These are phyloP conservation scores for Fulmarus glacialis DNA, from an alignment of 2,113 vertebrate species.

Conservation along the genomic window DNA sequence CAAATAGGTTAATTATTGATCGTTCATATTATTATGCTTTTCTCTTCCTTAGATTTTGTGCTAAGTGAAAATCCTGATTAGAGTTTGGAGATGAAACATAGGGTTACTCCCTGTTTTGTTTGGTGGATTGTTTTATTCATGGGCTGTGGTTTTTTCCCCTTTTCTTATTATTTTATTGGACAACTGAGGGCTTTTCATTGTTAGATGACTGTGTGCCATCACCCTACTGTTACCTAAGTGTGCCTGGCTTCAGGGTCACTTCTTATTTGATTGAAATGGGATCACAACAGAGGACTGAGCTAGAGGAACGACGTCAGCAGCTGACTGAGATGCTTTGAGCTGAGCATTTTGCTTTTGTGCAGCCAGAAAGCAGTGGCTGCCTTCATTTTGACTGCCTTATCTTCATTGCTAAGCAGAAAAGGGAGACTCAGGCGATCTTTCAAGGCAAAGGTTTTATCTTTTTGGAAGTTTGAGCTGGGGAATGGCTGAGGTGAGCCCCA, in stretches of 20 bases:
- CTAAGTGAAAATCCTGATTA: neutral
- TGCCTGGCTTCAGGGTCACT: neutral
- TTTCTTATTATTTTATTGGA: neutral
- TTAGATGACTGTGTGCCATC: neutral
- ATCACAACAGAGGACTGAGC: neutral
- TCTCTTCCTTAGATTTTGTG: neutral
- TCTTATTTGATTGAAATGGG: neutral
- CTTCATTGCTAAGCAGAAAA: neutral
- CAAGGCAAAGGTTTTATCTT: neutral
- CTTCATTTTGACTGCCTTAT: neutral
- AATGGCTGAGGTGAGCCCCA: neutral
- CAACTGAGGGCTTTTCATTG: neutral
- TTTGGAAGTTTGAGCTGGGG: neutral
- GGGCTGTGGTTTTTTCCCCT: accelerated
- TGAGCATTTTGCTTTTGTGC: neutral
- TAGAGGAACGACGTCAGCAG: neutral
- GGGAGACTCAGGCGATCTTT: neutral
- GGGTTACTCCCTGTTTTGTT: neutral
- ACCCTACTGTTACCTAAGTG: neutral
- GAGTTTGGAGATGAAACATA: neutral
- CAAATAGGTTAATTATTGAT: neutral
- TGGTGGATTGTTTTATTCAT: neutral
- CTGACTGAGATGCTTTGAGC: neutral
- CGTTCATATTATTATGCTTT: neutral
- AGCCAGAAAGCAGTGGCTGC: neutral